phyloP scores from a whole-genome alignment of 1,140 invertebrate genomes.

The Nasonia giraulti region DNA sequence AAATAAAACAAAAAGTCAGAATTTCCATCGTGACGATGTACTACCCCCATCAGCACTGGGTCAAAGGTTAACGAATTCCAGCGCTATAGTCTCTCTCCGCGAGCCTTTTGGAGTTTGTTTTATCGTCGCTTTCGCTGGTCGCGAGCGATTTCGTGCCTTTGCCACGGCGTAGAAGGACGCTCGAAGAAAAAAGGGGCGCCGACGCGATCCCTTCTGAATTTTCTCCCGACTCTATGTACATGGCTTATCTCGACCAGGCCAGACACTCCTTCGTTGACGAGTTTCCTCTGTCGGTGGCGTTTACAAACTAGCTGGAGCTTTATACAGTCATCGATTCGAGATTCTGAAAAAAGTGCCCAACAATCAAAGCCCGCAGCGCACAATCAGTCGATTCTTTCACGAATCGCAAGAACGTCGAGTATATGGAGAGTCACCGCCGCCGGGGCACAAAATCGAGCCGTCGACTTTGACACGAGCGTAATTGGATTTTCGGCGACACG shows the following conservation, averaged over 20 bases:
- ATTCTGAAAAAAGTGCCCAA: too few relatives aligned
- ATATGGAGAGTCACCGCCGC: not conserved
- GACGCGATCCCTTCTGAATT: too few relatives aligned
- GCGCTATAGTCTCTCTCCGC: not conserved
- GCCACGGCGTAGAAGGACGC: not conserved
- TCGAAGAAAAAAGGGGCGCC: not conserved
- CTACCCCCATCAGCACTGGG: not conserved
- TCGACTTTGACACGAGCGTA: not conserved
- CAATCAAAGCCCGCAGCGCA: too few relatives aligned
- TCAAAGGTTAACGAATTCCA: not conserved
- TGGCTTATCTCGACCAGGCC: not conserved
- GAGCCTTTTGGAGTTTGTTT: not conserved
- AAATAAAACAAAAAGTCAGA: not conserved
- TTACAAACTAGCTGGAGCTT: too few relatives aligned
- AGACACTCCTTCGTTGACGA: not conserved
- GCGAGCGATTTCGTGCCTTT: not conserved
- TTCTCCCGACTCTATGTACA: not conserved
- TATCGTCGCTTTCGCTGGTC: not conserved
- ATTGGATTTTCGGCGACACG: not conserved
- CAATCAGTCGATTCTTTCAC: too few relatives aligned
- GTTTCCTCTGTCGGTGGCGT: not conserved
- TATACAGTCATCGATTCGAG: too few relatives aligned
- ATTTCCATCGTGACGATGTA: not conserved
- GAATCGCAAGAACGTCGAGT: not conserved
- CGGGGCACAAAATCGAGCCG: not conserved